Conservation (phyloP, 2,113 vertebrate genomes). For the Callocephalon fimbriatum region DNA sequence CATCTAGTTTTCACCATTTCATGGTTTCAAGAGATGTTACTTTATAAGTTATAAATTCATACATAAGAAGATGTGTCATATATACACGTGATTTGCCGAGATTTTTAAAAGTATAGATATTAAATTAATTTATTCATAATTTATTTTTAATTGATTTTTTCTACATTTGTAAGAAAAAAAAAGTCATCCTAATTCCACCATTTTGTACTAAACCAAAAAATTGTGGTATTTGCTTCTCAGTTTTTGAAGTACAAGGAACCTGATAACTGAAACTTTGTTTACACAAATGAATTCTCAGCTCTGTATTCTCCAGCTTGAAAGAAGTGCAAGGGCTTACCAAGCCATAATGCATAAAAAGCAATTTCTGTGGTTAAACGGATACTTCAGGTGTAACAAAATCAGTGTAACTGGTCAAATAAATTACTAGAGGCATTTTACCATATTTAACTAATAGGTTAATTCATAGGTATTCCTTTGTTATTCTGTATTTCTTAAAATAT, state of each 20-base stretch:
- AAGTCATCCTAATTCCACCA: not conserved
- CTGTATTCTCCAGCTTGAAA: not conserved
- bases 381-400: not conserved
- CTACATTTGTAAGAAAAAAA: not conserved
- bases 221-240: not conserved
- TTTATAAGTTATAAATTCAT: not conserved
- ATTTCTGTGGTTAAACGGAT: not conserved
- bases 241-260: not conserved
- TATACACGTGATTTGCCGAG: fast-evolving
- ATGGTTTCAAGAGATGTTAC: not conserved
- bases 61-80: not conserved
- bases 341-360: not conserved
- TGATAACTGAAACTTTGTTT: not conserved
- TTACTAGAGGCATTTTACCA: not conserved
- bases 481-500: not conserved
- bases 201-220: not conserved
- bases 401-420: not conserved
- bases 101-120: not conserved
- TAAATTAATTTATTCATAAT: not conserved
- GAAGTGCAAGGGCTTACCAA: not conserved
- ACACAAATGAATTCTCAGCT: not conserved
- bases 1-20: not conserved
- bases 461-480: not conserved
- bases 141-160: not conserved
- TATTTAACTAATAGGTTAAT: not conserved